phyloP scores from a whole-genome alignment of 2,797 vertebrate species.

The Typhlichthys eigenmanni region DNA sequence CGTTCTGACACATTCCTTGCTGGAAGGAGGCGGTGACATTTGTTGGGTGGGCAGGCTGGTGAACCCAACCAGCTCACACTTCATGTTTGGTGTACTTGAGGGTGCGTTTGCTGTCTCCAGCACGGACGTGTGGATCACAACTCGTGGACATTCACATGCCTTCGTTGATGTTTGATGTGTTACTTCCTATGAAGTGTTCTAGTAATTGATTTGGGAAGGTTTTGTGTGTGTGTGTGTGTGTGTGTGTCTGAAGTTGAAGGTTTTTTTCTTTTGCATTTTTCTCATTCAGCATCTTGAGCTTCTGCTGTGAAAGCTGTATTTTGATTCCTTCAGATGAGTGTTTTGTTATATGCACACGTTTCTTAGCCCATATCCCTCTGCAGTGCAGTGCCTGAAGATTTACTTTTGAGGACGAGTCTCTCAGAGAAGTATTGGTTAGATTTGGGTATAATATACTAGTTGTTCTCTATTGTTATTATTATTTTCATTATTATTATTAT shows the following conservation, averaged over 20 bases:
- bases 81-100: slow-evolving; percentile 33
- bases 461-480: slow-evolving; percentile 29
- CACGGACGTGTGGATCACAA: slow-evolving; percentile 44
- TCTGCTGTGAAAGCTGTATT: slow-evolving; percentile 31
- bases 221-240: slow-evolving; percentile 22
- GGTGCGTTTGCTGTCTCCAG: slow-evolving; percentile 36
- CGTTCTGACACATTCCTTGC: slow-evolving; percentile 41
- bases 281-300: slow-evolving; percentile 20
- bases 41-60: too few species aligned
- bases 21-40: background rate
- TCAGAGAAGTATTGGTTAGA: slow-evolving; percentile 18
- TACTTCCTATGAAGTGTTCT: slow-evolving; percentile 49
- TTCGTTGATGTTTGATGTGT: slow-evolving; percentile 62
- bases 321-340: slow-evolving; percentile 46
- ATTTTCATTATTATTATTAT: slow-evolving; percentile 21
- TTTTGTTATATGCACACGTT: slow-evolving; percentile 53
- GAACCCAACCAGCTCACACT: background rate
- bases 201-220: too few species aligned
- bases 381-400: background rate
- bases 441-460: slow-evolving; percentile 24
- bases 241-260: slow-evolving; percentile 20
- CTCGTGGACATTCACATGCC: slow-evolving; percentile 44
- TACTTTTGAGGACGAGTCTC: slow-evolving; percentile 12
- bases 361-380: slow-evolving; percentile 25
- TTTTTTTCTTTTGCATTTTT: slow-evolving; percentile 24